Conservation (phyloP, 53 echinoderm and acorn worm genomes). For the Luidia sarsii region DNA sequence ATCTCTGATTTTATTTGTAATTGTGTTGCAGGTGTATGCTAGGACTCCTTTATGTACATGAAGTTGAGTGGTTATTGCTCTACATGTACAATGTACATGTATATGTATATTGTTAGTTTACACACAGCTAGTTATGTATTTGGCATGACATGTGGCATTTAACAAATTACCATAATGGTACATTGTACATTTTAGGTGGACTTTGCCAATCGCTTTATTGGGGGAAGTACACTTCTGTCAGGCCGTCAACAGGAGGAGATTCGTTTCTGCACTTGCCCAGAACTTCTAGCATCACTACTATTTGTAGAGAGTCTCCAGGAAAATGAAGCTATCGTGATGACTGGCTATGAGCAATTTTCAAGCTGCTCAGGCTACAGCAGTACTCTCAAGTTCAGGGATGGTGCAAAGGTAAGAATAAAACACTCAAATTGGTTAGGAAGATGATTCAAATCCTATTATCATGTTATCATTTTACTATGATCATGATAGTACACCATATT, state of each 20-base stretch:
- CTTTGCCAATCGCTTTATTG: constrained; percentile 84
- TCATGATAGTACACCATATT: too few species aligned
- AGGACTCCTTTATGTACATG: too few species aligned
- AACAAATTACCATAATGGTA: too few species aligned
- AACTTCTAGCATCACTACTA: constrained; percentile 65
- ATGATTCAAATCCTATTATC: constrained; percentile 15
- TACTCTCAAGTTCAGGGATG: constrained; percentile 62
- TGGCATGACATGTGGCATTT: too few species aligned
- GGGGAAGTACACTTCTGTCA: constrained; percentile 66
- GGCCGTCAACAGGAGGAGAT: constrained; percentile 92
- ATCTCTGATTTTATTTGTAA: too few species aligned
- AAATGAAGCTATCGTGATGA: constrained; percentile 75
- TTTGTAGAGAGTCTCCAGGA: constrained; percentile 84
- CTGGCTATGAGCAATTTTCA: constrained; percentile 87
- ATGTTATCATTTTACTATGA: too few species aligned
- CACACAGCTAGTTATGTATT: too few species aligned
- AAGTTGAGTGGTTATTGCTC: too few species aligned
- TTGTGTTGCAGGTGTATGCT: too few species aligned
- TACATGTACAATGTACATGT: too few species aligned
- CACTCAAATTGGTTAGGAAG: background rate
- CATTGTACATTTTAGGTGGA: too few species aligned
- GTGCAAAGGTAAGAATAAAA: constrained; percentile 71
- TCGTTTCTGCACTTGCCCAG: constrained; percentile 81
- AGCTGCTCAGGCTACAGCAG: constrained; percentile 71
- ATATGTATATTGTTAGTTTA: too few species aligned